Evolutionary conservation across 2,888 invertebrate genomes (phyloP).

Genomic region (Mayetiola destructor): DNA sequence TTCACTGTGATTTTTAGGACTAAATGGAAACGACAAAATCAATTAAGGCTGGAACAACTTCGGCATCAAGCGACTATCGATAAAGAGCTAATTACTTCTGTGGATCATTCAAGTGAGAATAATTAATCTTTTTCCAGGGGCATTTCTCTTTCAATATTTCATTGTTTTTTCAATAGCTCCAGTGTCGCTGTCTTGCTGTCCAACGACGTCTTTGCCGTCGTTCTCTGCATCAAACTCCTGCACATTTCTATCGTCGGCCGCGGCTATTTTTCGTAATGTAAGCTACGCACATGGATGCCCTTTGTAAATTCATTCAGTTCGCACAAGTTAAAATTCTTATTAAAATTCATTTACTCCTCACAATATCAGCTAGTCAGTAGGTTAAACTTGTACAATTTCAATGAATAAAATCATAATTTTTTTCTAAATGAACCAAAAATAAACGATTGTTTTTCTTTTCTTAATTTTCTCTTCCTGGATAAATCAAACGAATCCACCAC

Average conservation of each 20-base stretch:
- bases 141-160: neutral
- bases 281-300: slow-evolving; percentile 59
- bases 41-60: slow-evolving; percentile 68
- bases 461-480: no score
- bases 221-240: slow-evolving; percentile 36
- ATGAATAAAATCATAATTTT: neutral
- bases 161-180: slow-evolving; percentile 18
- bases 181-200: slow-evolving; percentile 29
- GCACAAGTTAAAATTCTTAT: neutral
- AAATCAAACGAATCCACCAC: no score
- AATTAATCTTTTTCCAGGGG: neutral
- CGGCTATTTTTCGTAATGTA: slow-evolving; percentile 51
- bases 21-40: slow-evolving; percentile 82
- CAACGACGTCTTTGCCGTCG: slow-evolving; percentile 29
- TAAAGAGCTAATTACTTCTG: slow-evolving; percentile 42
- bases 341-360: neutral
- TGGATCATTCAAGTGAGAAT: slow-evolving; percentile 17
- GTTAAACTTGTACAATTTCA: neutral
- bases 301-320: slow-evolving; percentile 35
- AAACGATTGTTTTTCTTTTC: neutral
- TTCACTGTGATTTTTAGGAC: slow-evolving; percentile 40
- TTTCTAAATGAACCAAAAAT: neutral
- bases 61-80: slow-evolving; percentile 70
- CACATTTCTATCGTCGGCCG: slow-evolving; percentile 50
- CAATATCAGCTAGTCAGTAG: neutral